Evolutionary conservation across 2,888 invertebrate genomes (phyloP).

Genomic region (Eugnorisma glareosa): DNA sequence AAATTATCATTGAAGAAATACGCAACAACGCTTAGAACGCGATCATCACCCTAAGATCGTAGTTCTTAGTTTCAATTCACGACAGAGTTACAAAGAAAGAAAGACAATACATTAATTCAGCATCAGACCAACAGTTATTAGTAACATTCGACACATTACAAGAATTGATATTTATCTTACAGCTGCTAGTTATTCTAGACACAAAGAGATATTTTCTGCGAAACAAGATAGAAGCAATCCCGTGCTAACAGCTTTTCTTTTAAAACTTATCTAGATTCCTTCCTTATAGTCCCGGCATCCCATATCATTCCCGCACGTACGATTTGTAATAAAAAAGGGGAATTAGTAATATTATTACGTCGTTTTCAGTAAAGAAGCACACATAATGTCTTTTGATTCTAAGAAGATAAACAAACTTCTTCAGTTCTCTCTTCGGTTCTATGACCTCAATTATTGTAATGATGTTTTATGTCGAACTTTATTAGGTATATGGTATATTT

Average conservation of each 20-base stretch:
- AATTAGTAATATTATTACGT: background rate
- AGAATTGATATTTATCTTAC: background rate
- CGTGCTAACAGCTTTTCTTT: constrained; percentile 7
- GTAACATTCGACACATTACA: background rate
- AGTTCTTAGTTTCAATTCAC: background rate
- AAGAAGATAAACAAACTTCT: background rate
- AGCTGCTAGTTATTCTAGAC: constrained; percentile 14
- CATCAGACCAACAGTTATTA: background rate
- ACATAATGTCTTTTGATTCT: background rate
- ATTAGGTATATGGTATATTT: no score
- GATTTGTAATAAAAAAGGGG: background rate
- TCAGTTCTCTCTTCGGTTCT: background rate
- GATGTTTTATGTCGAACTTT: no score
- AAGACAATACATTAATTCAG: background rate
- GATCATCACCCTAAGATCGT: no score
- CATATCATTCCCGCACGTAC: background rate
- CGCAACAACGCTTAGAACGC: no score
- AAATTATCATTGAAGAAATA: no score
- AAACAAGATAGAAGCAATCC: background rate
- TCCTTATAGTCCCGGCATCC: background rate
- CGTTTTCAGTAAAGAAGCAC: background rate
- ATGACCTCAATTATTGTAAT: no score
- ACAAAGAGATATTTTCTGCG: constrained; percentile 8
- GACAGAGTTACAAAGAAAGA: background rate
- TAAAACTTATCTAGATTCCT: constrained; percentile 26